Base-by-base conservation (phyloP, 92 coral and sea anemone genomes). In the Blastomussa wellsi region DNA sequence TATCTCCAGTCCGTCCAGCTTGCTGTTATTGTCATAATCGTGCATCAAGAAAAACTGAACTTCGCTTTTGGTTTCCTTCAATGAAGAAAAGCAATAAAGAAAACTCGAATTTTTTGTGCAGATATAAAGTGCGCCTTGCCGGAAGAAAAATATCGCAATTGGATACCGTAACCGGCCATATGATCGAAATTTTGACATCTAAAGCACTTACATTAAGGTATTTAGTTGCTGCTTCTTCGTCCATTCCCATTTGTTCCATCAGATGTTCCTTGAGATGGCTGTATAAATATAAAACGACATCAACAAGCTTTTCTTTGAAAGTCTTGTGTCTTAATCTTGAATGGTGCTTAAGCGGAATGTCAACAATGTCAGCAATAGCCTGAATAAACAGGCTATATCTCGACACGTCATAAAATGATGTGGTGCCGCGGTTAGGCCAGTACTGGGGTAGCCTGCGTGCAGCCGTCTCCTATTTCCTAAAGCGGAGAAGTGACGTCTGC, bases 11-110 rank as follows among this genome's bases (percentile, higher is more conserved):
- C 98, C 98, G 73, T 94, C 98, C 68, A 94, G 69, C 67, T 89
- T 90, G 71, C 95, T 94, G 85, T 94, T 93, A 74, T 94, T 94
- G 82, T 94, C 95, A 36, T 82, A 87, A 59, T 94, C 98, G 66
- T 94, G 98, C 92, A 90, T 88, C 84, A 94, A 82, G 84, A 94
- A 94, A 66, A 90, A 94, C 84, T 94, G 98, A 41, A 91, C 98
- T 64, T 92, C 89, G 41, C 82, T 91, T 69, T 84, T 85, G 55
- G 91, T 94, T 64, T 86, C 95, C 98, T 94, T 60, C 22, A 71
- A 39, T 3, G 29, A 51, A 35, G 19, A 19, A 35, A 24, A 48
- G 17, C 32, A 36, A 70, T 29, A 57, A 24, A 57, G 26, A 22
- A 57, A 1, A n/a, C n/a, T n/a, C n/a, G 49, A 44, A 44, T 13